Evolutionary conservation across 2,888 invertebrate genomes (phyloP).

Genomic region (Holacanthella duospinosa): DNA sequence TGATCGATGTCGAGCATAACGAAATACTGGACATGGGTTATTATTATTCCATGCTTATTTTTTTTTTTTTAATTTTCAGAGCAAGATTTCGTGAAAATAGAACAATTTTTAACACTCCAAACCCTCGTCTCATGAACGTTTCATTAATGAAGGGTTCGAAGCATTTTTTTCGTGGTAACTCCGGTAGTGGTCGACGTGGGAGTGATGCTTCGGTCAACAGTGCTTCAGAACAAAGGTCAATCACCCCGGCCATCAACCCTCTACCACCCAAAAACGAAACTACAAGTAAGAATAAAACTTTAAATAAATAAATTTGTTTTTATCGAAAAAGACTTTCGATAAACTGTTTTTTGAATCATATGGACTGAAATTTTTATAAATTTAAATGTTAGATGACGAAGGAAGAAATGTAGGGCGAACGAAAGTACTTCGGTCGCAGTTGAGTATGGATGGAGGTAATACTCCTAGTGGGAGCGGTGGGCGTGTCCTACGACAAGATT

Average conservation of each 20-base stretch:
- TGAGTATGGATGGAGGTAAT: conserved; percentile 6
- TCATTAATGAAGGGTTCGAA: conserved; percentile 34
- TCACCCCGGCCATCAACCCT: no score
- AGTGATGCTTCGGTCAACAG: conserved; percentile 26
- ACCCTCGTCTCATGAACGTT: conserved; percentile 77
- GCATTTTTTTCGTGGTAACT: conserved; percentile 32
- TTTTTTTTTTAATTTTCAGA: conserved; percentile 47
- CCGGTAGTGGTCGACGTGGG: conserved; percentile 26
- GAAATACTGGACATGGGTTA: background rate
- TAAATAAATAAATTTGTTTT: no score
- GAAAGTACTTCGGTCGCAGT: conserved; percentile 8
- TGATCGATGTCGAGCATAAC: background rate
- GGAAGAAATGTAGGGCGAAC: background rate
- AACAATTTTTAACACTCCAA: conserved; percentile 87
- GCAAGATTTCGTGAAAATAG: conserved; percentile 85
- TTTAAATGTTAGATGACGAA: no score
- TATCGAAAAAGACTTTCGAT: no score
- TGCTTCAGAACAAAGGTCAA: conserved; percentile 15
- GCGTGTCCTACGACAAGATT: background rate
- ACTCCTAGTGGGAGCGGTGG: background rate
- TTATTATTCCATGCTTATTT: background rate
- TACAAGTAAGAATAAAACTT: no score
- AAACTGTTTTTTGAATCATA: no score
- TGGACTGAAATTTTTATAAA: no score
- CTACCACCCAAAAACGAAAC: no score